phyloP scores from a whole-genome alignment of 1,140 invertebrate species.

The Drosophila athabasca region DNA sequence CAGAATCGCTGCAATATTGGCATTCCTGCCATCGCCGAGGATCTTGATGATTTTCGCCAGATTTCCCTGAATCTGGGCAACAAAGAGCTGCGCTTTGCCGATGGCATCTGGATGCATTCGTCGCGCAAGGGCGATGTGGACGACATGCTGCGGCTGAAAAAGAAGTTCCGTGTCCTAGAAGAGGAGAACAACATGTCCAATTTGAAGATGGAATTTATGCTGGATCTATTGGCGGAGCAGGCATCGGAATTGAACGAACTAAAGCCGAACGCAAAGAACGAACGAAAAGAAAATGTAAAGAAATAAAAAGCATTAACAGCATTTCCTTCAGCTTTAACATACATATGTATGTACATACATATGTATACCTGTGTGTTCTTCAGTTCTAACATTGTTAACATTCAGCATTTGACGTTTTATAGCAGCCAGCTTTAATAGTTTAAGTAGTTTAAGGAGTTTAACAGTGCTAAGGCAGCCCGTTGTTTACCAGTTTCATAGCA shows the following conservation, averaged over 20 bases:
- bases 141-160: constrained; percentile 71
- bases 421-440: too few species aligned
- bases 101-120: constrained; percentile 81
- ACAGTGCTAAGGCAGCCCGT: too few species aligned
- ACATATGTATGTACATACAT: too few species aligned
- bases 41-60: constrained; percentile 70
- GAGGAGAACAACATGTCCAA: constrained; percentile 82
- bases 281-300: not conserved
- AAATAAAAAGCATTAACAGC: not conserved
- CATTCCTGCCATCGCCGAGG: constrained; percentile 64
- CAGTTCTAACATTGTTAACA: too few species aligned
- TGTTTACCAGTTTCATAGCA: too few species aligned
- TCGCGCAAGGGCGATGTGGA: constrained; percentile 70
- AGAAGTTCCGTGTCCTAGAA: constrained; percentile 67
- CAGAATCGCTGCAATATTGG: constrained; percentile 69
- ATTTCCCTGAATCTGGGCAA: constrained; percentile 75
- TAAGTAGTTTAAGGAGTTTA: too few species aligned
- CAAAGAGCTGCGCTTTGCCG: constrained; percentile 78
- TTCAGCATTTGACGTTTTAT: not conserved
- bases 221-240: constrained; percentile 78
- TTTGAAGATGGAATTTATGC: constrained; percentile 78
- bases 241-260: constrained; percentile 71
- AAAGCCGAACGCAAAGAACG: constrained; percentile 61
- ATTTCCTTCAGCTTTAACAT: too few species aligned
- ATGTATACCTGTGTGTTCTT: too few species aligned